Percentiles rank a stretch among this genome's conserved stretches.
Evolutionary conservation across 2,888 invertebrate species (phyloP).

Genomic region (Cheilosia grossa): DNA sequence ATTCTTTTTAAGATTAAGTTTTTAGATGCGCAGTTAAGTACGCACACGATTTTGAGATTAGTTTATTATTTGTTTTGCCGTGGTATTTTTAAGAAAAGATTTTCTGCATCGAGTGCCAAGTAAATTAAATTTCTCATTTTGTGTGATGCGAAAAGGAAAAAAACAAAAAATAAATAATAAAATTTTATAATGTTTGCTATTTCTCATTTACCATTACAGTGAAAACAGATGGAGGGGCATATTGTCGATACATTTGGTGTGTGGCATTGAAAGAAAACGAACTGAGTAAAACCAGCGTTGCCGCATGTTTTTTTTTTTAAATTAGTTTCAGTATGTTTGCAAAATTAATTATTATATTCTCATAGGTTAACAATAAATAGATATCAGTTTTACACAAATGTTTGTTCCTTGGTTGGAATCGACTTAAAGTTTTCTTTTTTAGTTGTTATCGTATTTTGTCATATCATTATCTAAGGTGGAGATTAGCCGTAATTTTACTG

Average conservation of each 20-base stretch:
- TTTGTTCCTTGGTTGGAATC: no score
- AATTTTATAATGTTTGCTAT: neutral
- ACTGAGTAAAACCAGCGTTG: neutral
- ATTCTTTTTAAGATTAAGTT: slow-evolving; percentile 16
- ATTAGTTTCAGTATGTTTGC: neutral
- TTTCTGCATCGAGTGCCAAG: slow-evolving; percentile 31
- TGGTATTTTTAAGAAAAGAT: slow-evolving; percentile 2
- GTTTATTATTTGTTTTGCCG: slow-evolving; percentile 23
- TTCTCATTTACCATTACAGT: slow-evolving; percentile 1
- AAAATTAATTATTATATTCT: no score
- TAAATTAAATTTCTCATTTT: slow-evolving; percentile 67
- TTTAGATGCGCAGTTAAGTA: slow-evolving; percentile 27
- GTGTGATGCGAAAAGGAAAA: slow-evolving; percentile 27
- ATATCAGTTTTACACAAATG: neutral
- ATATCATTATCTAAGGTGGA: no score
- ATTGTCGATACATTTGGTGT: neutral
- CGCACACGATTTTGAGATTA: neutral
- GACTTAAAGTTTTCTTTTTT: no score
- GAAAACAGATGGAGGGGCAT: neutral
- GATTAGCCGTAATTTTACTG: no score
- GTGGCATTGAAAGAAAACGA: neutral
- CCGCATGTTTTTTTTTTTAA: neutral
- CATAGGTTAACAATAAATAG: no score
- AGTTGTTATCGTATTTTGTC: no score
- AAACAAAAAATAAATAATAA: neutral